Evolutionary conservation across 2,113 vertebrate genomes (phyloP), one percentile per base, ranked within the genome.

Genomic region (Malurus melanocephalus): DNA sequence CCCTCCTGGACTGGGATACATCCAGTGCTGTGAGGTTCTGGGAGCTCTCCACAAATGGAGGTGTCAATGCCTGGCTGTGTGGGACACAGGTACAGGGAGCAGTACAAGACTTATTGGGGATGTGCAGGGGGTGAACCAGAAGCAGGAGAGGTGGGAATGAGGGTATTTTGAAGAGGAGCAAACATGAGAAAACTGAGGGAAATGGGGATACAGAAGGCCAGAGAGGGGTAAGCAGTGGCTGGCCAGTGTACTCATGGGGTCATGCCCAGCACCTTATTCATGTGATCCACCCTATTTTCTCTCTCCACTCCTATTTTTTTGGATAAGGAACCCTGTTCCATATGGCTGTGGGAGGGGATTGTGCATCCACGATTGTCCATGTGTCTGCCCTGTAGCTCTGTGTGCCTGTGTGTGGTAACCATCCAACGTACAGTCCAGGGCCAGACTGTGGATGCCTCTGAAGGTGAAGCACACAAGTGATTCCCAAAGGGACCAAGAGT

Each of bases 241-340:
- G 16, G 10, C 6, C 24, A 15, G 5, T 2, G 14, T 28, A 5
- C 5, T 30, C 0, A 1, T 19, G 15, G 3, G 23, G 2, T 5
- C 3, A 0, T 42, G 22, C 4, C 30, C 16, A 30, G 5, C 0
- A 5, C 4, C 22, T 2, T 6, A 12, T 33, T 3, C 1, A 4
- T 3, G 4, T 2, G 2, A 21, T 28, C 8, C 1, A 9, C 16
- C 3, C 19, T 16, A 7, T 64, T 16, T 65, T 81, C 18, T 59
- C 24, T 64, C 14, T n/a, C 12, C 7, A 10, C 40, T 75, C 28
- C 14, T 38, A 2, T 16, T n/a, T 87, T 35, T 38, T 11, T 2
- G 3, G 15, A 10, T 1, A 6, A 56, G 23, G 8, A 11, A 1
- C 5, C 3, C 7, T 65, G 9, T 18, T 32, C 24, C 7, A 2